Base-by-base conservation (phyloP, 2,113 vertebrate species). In the Neofelis nebulosa region DNA sequence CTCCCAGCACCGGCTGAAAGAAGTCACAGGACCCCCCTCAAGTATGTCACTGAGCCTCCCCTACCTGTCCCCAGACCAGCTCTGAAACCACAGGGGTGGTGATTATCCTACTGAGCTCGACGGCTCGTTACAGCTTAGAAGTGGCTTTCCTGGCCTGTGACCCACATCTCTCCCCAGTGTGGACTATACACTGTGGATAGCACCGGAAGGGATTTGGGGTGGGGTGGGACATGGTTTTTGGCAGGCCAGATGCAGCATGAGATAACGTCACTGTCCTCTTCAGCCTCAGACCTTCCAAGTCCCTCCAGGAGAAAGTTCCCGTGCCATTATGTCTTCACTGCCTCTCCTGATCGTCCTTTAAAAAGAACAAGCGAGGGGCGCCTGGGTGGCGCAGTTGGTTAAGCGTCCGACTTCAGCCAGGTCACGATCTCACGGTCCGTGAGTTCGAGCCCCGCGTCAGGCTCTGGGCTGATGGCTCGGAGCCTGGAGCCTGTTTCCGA, bases 11-110 rank as follows among this genome's bases (percentile, higher is more conserved):
- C 79, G 86, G 94, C 96, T 12, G 88, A 81, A 52, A 9, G 48
- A 0, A 23, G 0, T 61, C 95, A 74, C 0, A 4, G 73, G 31
- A 15, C n/a, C 33, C 71, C 95, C 33, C 50, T 95, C 2, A 33
- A 91, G 99, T 99, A 98, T 98, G 99, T 98, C 86, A 4, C 7
- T 7, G 48, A 57, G 10, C 38, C 65, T 76, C 52, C 55, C 21
- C 63, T 0, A 0, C 45, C 4, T 1, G 36, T 23, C 48, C 38
- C 41, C 27, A 8, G 3, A 27, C 19, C 80, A 21, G 0, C 4
- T 10, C 89, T 23, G 48, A 52, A 65, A 55, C 38, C 18, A 19
- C 4, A 16, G n/a, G n/a, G 25, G 27, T 7, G 41, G 16, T 2
- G 1, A 7, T 19, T 29, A 52, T 61, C 73, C 3, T 3, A 11